These are phyloP conservation scores for Sesamia inferens DNA, from an alignment of 2,888 invertebrate species.

Conservation along the genomic window DNA sequence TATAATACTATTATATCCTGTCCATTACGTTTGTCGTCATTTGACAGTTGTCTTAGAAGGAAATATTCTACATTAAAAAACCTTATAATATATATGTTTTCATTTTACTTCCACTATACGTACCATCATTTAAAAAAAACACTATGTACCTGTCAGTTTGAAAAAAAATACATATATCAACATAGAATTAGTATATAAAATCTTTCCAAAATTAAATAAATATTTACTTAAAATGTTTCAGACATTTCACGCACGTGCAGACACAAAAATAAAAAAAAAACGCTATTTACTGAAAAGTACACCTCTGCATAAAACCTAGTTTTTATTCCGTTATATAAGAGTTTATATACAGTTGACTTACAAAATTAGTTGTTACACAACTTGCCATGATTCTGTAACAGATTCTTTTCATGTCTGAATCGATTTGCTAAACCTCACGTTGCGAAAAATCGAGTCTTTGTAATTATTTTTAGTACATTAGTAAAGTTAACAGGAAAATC, in stretches of 20 bases:
- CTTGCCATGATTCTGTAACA: slow-evolving; percentile 24
- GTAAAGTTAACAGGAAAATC: slow-evolving; percentile 22
- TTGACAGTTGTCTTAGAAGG: no score
- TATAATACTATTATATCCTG: no score
- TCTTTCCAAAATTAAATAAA: neutral
- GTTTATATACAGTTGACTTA: slow-evolving; percentile 39
- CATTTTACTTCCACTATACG: no score
- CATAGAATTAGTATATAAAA: neutral
- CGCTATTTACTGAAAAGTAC: slow-evolving; percentile 3
- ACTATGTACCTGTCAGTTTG: no score
- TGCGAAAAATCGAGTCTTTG: slow-evolving; percentile 28
- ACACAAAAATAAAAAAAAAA: neutral
- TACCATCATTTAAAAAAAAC: no score
- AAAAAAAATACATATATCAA: neutral
- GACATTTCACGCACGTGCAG: slow-evolving; percentile 4
- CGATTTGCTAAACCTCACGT: slow-evolving; percentile 39
- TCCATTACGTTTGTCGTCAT: no score
- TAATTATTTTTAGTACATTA: slow-evolving; percentile 12
- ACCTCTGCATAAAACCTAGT: slow-evolving; percentile 30
- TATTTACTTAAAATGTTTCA: slow-evolving; percentile 13
- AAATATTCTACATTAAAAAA: no score
- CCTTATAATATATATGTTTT: no score
- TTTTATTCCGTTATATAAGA: slow-evolving; percentile 52
- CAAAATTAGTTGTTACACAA: slow-evolving; percentile 50
- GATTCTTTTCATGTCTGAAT: slow-evolving; percentile 45